Percentiles rank a stretch among this genome's conserved stretches.
These are phyloP conservation scores for Leptopterna dolabrata DNA, from an alignment of 2,888 invertebrate species.

Conservation along the genomic window DNA sequence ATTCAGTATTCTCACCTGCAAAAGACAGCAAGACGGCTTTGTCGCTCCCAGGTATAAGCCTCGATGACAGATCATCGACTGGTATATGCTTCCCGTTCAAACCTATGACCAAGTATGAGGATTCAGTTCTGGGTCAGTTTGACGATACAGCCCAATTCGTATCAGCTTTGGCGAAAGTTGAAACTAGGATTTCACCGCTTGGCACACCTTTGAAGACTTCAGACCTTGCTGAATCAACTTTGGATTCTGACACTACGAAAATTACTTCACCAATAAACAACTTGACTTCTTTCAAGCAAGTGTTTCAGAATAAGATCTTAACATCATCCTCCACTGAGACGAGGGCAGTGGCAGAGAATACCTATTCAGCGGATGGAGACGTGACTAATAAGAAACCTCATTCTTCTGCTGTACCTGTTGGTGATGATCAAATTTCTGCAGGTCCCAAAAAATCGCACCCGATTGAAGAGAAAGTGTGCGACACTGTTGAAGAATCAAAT, in stretches of 20 bases:
- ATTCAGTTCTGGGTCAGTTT: conserved; percentile 58
- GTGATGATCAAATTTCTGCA: neutral
- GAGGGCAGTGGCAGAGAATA: no score
- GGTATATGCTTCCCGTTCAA: conserved; percentile 29
- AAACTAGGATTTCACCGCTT: conserved; percentile 58
- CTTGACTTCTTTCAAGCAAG: conserved; percentile 33
- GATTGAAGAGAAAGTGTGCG: no score
- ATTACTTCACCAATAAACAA: neutral
- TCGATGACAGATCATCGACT: neutral
- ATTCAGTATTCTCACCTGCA: conserved; percentile 23
- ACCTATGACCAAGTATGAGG: conserved; percentile 41
- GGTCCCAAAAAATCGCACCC: neutral
- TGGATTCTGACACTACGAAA: neutral
- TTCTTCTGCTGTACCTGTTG: neutral
- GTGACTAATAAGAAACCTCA: neutral
- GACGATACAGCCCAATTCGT: conserved; percentile 60
- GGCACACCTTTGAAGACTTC: conserved; percentile 55
- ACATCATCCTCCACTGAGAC: no score
- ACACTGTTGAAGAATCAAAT: neutral
- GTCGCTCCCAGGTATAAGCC: neutral
- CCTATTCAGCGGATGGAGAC: neutral
- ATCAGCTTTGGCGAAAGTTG: conserved; percentile 57
- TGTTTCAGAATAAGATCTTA: neutral
- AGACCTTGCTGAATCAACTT: neutral
- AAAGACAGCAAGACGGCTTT: conserved; percentile 13